phyloP scores from a whole-genome alignment of 2,113 vertebrate genomes.

The Columba janthina region DNA sequence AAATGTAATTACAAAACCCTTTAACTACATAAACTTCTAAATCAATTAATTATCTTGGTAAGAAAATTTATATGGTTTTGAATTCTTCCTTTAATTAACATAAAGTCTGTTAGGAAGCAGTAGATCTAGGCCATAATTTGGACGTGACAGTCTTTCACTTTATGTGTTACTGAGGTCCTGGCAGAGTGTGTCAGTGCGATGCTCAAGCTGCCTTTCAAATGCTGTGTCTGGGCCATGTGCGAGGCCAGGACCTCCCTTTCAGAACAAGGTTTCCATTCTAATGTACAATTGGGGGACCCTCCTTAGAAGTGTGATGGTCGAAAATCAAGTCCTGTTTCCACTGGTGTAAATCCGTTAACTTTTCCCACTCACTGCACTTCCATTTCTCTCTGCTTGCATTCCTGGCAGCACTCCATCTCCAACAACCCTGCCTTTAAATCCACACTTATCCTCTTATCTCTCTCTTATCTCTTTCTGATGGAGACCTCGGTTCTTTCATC shows the following conservation, averaged over 20 bases:
- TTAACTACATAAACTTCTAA: conserved; percentile 29
- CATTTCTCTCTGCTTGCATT: neutral
- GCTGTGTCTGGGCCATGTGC: neutral
- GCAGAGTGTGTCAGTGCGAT: neutral
- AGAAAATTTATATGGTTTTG: conserved; percentile 21
- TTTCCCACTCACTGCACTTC: neutral
- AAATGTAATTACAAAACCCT: conserved; percentile 43
- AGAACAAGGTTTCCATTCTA: neutral
- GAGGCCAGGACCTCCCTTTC: neutral
- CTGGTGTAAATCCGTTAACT: neutral
- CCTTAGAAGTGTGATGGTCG: neutral
- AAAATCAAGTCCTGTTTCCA: neutral
- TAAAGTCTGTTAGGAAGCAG: neutral
- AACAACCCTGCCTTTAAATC: neutral
- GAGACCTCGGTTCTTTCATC: neutral
- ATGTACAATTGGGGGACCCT: neutral
- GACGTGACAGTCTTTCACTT: neutral
- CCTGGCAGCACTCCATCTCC: neutral
- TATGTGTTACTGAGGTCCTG: neutral
- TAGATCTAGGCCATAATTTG: conserved; percentile 28
- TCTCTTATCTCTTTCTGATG: neutral
- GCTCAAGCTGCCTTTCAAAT: neutral
- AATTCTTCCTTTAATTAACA: conserved; percentile 56
- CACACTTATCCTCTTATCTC: neutral
- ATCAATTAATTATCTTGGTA: conserved; percentile 21